A percentile compares a stretch with the other conserved stretches of the same genome.
These are phyloP conservation scores for Halcyon smyrnensis DNA, from an alignment of 2,797 vertebrate genomes.

Conservation along the genomic window DNA sequence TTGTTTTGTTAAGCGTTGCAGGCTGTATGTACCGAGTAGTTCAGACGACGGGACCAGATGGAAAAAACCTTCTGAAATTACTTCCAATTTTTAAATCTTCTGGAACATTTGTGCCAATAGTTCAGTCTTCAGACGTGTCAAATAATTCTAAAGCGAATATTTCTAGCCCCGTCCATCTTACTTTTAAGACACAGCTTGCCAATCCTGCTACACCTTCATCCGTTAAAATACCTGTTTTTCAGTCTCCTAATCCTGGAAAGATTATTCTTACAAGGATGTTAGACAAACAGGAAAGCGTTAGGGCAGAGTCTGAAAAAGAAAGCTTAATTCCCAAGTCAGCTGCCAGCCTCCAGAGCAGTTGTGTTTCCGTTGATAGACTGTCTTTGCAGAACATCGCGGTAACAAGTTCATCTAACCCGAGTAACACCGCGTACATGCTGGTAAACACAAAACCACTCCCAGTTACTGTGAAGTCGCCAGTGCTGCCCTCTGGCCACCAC, in stretches of 20 bases:
- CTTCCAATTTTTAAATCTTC: conserved; percentile 79
- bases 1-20: conserved; percentile 81
- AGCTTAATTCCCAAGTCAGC: conserved; percentile 31
- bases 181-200: conserved; percentile 72
- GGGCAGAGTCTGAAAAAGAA: conserved; percentile 60
- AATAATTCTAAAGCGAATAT: conserved; percentile 61
- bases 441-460: conserved; percentile 57
- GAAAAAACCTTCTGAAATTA: conserved; percentile 82
- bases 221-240: conserved; percentile 72
- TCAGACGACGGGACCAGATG: conserved; percentile 77
- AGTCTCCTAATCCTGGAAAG: conserved; percentile 67
- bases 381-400: conserved; percentile 63
- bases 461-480: conserved; percentile 39
- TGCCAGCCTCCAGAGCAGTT: conserved; percentile 53
- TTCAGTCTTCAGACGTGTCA: conserved; percentile 70
- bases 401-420: conserved; percentile 41
- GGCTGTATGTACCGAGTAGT: conserved; percentile 80
- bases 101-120: conserved; percentile 69
- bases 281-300: conserved; percentile 62
- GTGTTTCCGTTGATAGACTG: conserved; percentile 29
- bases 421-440: conserved; percentile 37
- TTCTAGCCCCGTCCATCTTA: conserved; percentile 65
- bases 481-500: conserved; percentile 77
- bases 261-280: conserved; percentile 71
- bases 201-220: conserved; percentile 58